Evolutionary conservation across 1,140 invertebrate genomes (phyloP).

Genomic region (Bursaphelenchus mucronatus): DNA sequence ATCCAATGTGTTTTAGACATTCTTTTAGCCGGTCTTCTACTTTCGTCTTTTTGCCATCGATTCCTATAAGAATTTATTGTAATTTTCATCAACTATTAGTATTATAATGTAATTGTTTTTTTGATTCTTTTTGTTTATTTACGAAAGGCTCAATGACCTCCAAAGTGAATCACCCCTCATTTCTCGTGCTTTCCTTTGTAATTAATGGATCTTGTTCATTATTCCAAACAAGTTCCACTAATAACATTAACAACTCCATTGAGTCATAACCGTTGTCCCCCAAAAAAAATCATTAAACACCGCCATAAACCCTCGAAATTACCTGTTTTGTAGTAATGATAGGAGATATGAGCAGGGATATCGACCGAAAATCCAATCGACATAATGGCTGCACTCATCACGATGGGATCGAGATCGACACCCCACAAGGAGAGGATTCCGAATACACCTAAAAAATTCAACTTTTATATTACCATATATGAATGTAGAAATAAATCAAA

Average conservation of each 20-base stretch:
- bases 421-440: conserved; percentile 46
- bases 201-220: neutral
- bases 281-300: conserved; percentile 2
- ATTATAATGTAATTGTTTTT: conserved; percentile 3
- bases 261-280: neutral
- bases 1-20: conserved; percentile 43
- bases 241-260: neutral
- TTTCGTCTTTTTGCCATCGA: conserved; percentile 20
- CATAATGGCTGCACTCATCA: conserved; percentile 11
- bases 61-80: conserved; percentile 23
- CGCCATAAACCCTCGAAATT: neutral
- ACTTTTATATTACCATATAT: conserved; percentile 13
- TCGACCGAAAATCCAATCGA: conserved; percentile 33
- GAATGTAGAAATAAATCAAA: conserved; percentile 8
- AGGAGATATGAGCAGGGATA: conserved; percentile 48
- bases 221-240: neutral
- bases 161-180: too few species aligned
- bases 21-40: conserved; percentile 40
- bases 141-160: too few species aligned
- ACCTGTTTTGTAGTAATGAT: conserved; percentile 43
- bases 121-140: conserved; percentile 11
- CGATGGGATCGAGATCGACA: conserved; percentile 33
- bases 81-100: neutral
- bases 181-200: too few species aligned
- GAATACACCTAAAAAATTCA: conserved; percentile 39